Evolutionary conservation across 2,797 vertebrate genomes (phyloP).

Genomic region (Fistularia commersonii): DNA sequence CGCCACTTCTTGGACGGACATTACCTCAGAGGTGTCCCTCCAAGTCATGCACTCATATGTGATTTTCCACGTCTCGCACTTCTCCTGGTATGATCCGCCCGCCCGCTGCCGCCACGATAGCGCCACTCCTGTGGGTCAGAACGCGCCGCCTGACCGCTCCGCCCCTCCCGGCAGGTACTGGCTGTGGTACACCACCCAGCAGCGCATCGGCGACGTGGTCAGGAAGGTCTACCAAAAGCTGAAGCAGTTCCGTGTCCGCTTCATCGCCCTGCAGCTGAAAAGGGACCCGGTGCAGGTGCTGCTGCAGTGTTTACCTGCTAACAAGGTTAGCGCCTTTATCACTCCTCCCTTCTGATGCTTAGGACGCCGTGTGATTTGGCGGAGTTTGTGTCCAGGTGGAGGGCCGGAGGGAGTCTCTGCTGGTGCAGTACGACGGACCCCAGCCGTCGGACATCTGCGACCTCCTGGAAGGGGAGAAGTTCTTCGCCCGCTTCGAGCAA

Average conservation of each 20-base stretch:
- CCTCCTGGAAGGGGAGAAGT: slow-evolving; percentile 94
- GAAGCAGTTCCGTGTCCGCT: slow-evolving; percentile 91
- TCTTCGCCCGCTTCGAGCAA: slow-evolving; percentile 93
- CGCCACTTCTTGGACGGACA: slow-evolving; percentile 87
- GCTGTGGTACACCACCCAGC: slow-evolving; percentile 93
- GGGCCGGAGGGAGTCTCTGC: slow-evolving; percentile 61
- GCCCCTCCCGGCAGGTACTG: slow-evolving; percentile 83
- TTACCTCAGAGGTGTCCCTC: slow-evolving; percentile 86
- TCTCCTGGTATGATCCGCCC: slow-evolving; percentile 86
- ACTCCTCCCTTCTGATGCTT: background rate
- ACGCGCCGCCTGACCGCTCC: too few relatives aligned
- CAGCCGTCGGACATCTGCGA: slow-evolving; percentile 93
- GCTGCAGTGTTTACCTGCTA: slow-evolving; percentile 88
- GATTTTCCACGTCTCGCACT: slow-evolving; percentile 89
- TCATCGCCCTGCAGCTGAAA: slow-evolving; percentile 89
- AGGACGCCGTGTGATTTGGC: background rate
- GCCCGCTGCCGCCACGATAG: too few relatives aligned
- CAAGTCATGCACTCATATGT: slow-evolving; percentile 87
- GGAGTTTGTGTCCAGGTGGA: slow-evolving; percentile 62
- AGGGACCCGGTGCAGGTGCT: slow-evolving; percentile 89
- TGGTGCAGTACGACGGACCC: slow-evolving; percentile 84
- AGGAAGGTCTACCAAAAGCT: slow-evolving; percentile 87
- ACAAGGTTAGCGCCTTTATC: slow-evolving; percentile 76
- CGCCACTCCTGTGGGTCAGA: too few relatives aligned
- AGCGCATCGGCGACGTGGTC: slow-evolving; percentile 83